These are phyloP conservation scores for Actinia equina DNA, from an alignment of 64 coral and sea anemone genomes.

Conservation along the genomic window DNA sequence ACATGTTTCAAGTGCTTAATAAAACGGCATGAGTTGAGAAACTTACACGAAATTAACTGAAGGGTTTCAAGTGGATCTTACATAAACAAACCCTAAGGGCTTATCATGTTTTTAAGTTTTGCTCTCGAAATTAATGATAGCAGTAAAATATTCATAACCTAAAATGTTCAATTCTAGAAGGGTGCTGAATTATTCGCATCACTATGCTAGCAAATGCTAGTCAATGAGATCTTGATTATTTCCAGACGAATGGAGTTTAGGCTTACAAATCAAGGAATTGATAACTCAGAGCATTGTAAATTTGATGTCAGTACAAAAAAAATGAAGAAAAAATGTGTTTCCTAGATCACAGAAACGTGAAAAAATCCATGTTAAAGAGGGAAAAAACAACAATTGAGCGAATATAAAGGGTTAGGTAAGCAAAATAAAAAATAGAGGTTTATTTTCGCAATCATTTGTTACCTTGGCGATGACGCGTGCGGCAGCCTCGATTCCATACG, in stretches of 20 bases:
- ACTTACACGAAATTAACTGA: background rate
- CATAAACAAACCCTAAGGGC: background rate
- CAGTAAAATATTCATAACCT: too few species aligned
- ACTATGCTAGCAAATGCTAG: too few species aligned
- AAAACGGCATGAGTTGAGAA: background rate
- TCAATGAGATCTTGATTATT: too few species aligned
- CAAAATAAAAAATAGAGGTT: background rate
- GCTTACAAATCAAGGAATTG: too few species aligned
- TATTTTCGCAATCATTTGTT: background rate
- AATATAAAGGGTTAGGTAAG: background rate
- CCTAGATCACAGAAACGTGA: too few species aligned
- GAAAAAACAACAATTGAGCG: background rate
- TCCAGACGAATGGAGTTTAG: too few species aligned
- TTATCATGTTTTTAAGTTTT: background rate
- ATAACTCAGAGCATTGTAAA: too few species aligned
- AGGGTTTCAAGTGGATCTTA: background rate
- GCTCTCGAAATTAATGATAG: background rate
- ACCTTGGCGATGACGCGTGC: constrained; percentile 79
- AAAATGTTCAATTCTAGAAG: too few species aligned
- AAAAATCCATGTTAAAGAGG: too few species aligned
- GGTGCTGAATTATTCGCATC: too few species aligned
- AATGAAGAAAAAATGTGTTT: too few species aligned
- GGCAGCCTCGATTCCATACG: constrained; percentile 95
- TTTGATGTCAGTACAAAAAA: too few species aligned
- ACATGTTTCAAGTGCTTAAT: background rate